phyloP scores from a whole-genome alignment of 1,140 invertebrate species.

The Chymomyza costata region DNA sequence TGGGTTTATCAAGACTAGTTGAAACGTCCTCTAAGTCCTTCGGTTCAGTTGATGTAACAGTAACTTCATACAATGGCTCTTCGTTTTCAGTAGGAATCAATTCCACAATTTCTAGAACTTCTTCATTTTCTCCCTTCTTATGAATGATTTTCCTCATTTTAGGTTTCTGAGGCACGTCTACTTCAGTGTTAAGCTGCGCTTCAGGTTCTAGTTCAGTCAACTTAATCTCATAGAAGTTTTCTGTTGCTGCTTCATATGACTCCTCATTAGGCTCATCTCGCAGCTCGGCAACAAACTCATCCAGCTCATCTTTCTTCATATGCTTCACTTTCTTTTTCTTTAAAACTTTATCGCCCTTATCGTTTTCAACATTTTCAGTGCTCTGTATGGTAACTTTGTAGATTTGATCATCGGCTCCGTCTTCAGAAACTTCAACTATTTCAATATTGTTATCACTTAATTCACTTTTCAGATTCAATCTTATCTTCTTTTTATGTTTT shows the following conservation, averaged over 20 bases:
- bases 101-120: constrained; percentile 64
- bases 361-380: constrained; percentile 34
- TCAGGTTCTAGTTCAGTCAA: constrained; percentile 51
- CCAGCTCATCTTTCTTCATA: constrained; percentile 56
- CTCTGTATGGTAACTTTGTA: constrained; percentile 50
- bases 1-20: constrained; percentile 36
- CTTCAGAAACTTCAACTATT: constrained; percentile 68
- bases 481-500: constrained; percentile 71
- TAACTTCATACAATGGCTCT: constrained; percentile 68
- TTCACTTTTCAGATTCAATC: constrained; percentile 72
- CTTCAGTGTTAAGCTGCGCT: constrained; percentile 47
- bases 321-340: constrained; percentile 62
- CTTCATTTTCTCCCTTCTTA: constrained; percentile 47
- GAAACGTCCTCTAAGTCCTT: constrained; percentile 15
- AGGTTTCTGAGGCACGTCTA: constrained; percentile 28
- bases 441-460: constrained; percentile 73
- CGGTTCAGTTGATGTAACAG: constrained; percentile 49
- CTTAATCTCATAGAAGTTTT: constrained; percentile 63
- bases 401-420: constrained; percentile 32
- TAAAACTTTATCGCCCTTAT: constrained; percentile 18
- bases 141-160: constrained; percentile 57
- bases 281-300: constrained; percentile 52
- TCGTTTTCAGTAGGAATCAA: constrained; percentile 46
- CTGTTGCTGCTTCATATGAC: constrained; percentile 38
- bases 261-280: constrained; percentile 51